Evolutionary conservation across 2,888 invertebrate genomes (phyloP).

Genomic region (Chouioia cunea): DNA sequence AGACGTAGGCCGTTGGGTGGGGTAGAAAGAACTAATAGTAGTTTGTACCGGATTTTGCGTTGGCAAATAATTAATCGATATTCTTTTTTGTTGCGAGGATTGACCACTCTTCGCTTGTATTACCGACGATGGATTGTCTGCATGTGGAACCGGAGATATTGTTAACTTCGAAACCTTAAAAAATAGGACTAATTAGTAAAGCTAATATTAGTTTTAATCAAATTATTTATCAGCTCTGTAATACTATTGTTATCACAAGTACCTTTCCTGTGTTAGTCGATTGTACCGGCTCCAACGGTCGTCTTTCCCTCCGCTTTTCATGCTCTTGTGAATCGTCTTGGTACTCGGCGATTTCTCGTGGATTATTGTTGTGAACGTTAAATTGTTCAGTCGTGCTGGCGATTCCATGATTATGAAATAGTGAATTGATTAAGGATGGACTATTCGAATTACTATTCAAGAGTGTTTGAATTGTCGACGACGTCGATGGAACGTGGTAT

Average conservation of each 20-base stretch:
- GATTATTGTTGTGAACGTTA: slow-evolving; percentile 60
- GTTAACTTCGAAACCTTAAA: slow-evolving; percentile 61
- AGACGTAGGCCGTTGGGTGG: slow-evolving; percentile 58
- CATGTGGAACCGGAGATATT: slow-evolving; percentile 59
- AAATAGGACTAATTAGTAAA: slow-evolving; percentile 14
- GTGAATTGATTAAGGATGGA: slow-evolving; percentile 62
- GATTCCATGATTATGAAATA: slow-evolving; percentile 63
- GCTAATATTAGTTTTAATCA: not conserved
- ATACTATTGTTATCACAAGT: not conserved
- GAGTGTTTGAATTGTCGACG: slow-evolving; percentile 63
- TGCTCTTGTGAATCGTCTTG: slow-evolving; percentile 52
- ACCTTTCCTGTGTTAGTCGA: slow-evolving; percentile 64
- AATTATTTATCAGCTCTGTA: not conserved
- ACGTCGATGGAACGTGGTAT: slow-evolving; percentile 56
- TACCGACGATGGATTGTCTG: slow-evolving; percentile 47
- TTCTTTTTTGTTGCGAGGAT: slow-evolving; percentile 55
- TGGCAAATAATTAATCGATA: slow-evolving; percentile 57
- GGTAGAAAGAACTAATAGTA: slow-evolving; percentile 59
- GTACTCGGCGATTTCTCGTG: slow-evolving; percentile 63
- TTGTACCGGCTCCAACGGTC: slow-evolving; percentile 60
- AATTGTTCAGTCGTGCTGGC: slow-evolving; percentile 64
- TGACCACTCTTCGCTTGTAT: slow-evolving; percentile 51
- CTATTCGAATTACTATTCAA: slow-evolving; percentile 59
- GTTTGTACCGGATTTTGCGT: slow-evolving; percentile 54
- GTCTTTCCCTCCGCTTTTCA: slow-evolving; percentile 50